Base-by-base conservation (phyloP, 2,113 vertebrate species). In the Hyaena hyaena region DNA sequence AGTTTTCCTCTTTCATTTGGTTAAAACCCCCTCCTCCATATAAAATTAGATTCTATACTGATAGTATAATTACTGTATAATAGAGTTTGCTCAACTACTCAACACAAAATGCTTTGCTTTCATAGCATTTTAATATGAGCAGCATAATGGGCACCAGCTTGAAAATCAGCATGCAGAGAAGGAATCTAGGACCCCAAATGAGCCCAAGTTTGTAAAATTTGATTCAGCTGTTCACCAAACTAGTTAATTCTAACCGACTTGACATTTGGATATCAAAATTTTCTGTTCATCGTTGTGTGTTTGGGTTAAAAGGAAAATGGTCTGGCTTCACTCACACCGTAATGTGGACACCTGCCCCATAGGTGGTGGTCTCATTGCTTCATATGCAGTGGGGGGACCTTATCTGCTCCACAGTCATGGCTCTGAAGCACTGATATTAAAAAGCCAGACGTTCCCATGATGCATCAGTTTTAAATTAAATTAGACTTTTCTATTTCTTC, bases 111-210 rank as follows among this genome's bases (percentile, higher is more conserved):
- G 98, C 98, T 97, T 96, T 98, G 98, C 98, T 98, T 98, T 98
- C 96, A 97, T 96, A 96, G 98, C 97, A 74, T 97, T 98, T 98
- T 98, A 98, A 98, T 98, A 96, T 28, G 76, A 98, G 95, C 88
- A 31, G 92, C 98, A 98, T 98, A 98, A 98, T 98, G 97, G 98
- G 98, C 96, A 97, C 96, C 98, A 99, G 98, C 98, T 98, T 98
- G 98, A 97, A 97, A 96, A 98, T 97, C 98, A 23, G 4, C 98
- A 88, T 97, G 98, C 97, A 85, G 98, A 65, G 45, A 53, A 98
- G 97, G 93, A 98, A 95, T 91, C 55, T n/a, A 96, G 43, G 97
- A 98, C 98, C 98, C 96, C 85, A 95, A 96, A 98, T 33, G 96
- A 98, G 98, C 28, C 96, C 63, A 10, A 88, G 97, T 97, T 95